Conservation (phyloP, 2,888 invertebrate genomes). For the Nemotelus nigrinus region DNA sequence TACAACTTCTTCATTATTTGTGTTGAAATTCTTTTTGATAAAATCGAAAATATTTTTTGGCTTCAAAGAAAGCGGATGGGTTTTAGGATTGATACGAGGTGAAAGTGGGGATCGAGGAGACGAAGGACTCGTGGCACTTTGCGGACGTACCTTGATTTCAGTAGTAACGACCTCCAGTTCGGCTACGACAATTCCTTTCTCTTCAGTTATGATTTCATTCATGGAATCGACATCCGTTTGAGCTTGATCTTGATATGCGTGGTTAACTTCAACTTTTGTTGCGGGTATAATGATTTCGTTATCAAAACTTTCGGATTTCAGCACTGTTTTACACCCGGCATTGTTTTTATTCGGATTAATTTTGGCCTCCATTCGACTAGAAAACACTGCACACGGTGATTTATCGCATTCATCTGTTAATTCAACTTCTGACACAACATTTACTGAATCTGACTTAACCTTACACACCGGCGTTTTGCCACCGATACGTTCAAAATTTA, state of each 20-base stretch:
- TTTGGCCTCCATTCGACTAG: no score
- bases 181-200: constrained; percentile 55
- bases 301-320: not conserved
- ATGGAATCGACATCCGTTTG: not conserved
- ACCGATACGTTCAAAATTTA: constrained; percentile 45
- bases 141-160: constrained; percentile 61
- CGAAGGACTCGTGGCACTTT: constrained; percentile 54
- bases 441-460: constrained; percentile 12
- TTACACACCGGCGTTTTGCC: constrained; percentile 24
- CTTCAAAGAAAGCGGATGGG: constrained; percentile 53
- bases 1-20: constrained; percentile 53
- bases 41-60: constrained; percentile 65
- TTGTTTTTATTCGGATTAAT: not conserved
- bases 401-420: not conserved
- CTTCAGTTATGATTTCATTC: constrained; percentile 26
- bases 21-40: constrained; percentile 63
- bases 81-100: constrained; percentile 48
- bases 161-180: constrained; percentile 62
- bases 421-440: constrained; percentile 1
- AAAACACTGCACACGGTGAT: no score
- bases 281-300: not conserved
- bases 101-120: constrained; percentile 55
- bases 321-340: not conserved
- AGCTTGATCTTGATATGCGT: no score
- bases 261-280: not conserved